Evolutionary conservation across 1,140 invertebrate species (phyloP).

Genomic region (Rhizoglyphus robini): DNA sequence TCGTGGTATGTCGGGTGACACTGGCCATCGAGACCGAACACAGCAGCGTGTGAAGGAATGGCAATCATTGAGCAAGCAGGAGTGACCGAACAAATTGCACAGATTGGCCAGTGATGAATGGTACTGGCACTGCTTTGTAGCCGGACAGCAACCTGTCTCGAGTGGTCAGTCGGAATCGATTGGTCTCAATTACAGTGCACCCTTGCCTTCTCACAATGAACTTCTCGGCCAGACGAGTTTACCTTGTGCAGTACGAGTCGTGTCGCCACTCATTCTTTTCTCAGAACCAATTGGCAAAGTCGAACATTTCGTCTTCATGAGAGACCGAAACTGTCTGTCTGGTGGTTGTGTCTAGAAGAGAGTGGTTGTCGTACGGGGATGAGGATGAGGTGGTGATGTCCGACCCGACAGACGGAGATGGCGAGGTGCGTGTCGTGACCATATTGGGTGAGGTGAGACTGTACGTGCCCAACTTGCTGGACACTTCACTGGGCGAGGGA

Average conservation of each 20-base stretch:
- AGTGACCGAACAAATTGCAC: background rate
- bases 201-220: no score
- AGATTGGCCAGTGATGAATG: background rate
- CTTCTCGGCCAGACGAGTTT: no score
- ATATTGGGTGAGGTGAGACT: background rate
- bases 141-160: no score
- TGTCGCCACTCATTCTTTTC: background rate
- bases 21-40: no score
- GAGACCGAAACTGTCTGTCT: background rate
- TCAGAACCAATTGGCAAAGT: slow-evolving; percentile 64
- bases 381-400: slow-evolving; percentile 2
- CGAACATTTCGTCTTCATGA: slow-evolving; percentile 72
- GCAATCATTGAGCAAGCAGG: background rate
- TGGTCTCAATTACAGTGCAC: no score
- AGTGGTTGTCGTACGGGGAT: slow-evolving; percentile 8
- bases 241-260: background rate
- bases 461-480: background rate
- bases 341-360: background rate
- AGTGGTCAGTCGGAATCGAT: no score
- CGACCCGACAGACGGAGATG: background rate
- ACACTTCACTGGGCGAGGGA: background rate
- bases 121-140: no score
- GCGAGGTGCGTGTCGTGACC: background rate
- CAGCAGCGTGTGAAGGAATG: no score
- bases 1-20: no score